Percentiles rank a stretch among this genome's conserved stretches.
phyloP scores from a whole-genome alignment of 2,113 vertebrate genomes.

The Coptodon rendalli region DNA sequence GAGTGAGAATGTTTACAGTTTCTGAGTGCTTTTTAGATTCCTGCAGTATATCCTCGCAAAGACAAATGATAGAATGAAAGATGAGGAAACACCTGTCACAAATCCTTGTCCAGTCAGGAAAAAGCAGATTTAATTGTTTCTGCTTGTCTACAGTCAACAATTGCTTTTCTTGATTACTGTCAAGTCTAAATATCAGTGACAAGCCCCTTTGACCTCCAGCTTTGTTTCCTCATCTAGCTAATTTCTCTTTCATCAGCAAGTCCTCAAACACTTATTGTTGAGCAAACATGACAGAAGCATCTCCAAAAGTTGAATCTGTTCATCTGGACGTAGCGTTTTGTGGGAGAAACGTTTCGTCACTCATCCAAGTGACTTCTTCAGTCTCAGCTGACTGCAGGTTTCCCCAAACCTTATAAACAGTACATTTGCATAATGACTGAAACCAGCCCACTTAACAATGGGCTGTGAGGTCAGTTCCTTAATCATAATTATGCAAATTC shows the following conservation, averaged over 20 bases:
- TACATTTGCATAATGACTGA: no score
- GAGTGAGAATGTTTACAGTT: background rate
- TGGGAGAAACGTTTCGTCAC: no score
- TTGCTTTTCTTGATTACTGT: conserved; percentile 2
- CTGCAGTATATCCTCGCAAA: background rate
- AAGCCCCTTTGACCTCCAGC: background rate
- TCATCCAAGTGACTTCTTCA: no score
- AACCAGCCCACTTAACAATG: no score
- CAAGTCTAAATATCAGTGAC: background rate
- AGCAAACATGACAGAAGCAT: conserved; percentile 18
- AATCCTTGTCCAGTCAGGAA: background rate
- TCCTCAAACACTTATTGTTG: background rate
- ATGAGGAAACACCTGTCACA: background rate
- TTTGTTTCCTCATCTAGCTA: background rate
- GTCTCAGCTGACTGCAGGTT: no score
- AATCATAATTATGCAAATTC: no score
- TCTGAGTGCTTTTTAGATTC: background rate
- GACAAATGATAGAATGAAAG: background rate
- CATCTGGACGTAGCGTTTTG: no score
- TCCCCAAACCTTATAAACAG: no score
- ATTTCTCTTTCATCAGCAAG: conserved; percentile 13
- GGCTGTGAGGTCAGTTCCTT: no score
- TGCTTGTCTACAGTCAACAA: background rate
- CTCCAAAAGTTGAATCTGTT: no score
- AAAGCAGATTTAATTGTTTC: background rate